Base-by-base conservation (phyloP, 2,888 invertebrate species). In the Ligdia adustata region DNA sequence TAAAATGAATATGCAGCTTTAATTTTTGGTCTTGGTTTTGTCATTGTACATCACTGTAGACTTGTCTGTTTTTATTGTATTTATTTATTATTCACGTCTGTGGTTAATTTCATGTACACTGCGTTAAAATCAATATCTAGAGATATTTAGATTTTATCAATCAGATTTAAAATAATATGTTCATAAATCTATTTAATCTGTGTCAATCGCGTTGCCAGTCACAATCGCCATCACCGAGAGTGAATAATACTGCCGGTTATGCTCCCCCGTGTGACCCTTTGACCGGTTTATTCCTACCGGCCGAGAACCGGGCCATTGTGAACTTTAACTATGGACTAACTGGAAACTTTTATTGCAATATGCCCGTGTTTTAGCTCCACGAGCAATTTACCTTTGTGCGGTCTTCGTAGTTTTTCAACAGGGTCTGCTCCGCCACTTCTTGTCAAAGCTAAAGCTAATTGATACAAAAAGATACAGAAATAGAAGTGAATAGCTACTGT, bases 261-360 rank as follows among this genome's bases (percentile, higher is more conserved):
- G 46, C 11, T 22, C 35, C 12, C 16, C 37, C 48, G 48, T 13
- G 32, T 43, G 48, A 42, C 48, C 48, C 48, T 49, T 46, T 52
- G 51, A 52, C 51, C 51, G 42, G 41, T 45, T 38, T 51, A 45
- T 46, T 44, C 45, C 28, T 11, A 26, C 47, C 47, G 46, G 38
- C 37, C 38, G 39, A 11, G 14, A 38, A 37, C 27, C 33, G 39
- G 29, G 28, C 29, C 22, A 51, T 45, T 45, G 45, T 45, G 37
- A 45, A 44, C 50, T 50, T 44, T 40, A 40, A 50, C 49, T 39
- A 34, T 42, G 48, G 28, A 42, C 38, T 37, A 46, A 35, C 46
- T 46, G 26, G 33, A 38, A 52, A 46, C 51, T 52, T 52, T 46
- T 46, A 52, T 39, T 52, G 46, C 51, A 52, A 52, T 52, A 51